Evolutionary conservation across 37 sponge, comb jelly and placozoan species (phyloP).

Genomic region (Cladorhizidae sp.): DNA sequence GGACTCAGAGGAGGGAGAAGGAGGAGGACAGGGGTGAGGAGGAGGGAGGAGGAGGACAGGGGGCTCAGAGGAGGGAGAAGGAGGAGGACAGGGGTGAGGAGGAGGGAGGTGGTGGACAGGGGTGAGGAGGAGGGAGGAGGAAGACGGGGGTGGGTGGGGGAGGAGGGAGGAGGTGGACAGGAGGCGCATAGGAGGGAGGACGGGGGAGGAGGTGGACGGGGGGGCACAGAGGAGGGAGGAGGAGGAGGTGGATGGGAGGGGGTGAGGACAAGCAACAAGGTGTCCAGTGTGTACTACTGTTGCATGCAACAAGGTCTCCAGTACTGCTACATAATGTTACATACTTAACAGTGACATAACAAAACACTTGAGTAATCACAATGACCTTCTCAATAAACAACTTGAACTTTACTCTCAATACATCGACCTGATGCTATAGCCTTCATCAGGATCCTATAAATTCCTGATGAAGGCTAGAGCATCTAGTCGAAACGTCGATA

Average conservation of each 20-base stretch:
- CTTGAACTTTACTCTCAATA: no score
- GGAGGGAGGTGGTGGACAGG: neutral
- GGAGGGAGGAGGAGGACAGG: slow-evolving; percentile 17
- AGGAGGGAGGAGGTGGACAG: neutral
- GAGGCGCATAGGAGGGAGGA: neutral
- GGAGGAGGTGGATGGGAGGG: neutral
- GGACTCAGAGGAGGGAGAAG: neutral
- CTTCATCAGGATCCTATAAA: no score
- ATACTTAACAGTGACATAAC: no score
- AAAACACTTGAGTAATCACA: no score
- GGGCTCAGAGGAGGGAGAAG: slow-evolving; percentile 7
- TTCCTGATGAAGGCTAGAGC: no score
- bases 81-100: neutral
- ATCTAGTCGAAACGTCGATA: no score
- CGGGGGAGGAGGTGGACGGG: slow-evolving; percentile 3
- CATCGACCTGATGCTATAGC: no score
- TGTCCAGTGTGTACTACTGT: no score
- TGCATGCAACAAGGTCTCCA: no score
- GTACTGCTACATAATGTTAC: no score
- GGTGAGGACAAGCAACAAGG: no score
- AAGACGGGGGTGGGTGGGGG: neutral
- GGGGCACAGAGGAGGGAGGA: slow-evolving; percentile 17
- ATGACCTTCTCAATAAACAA: no score
- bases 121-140: neutral
- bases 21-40: neutral